These are phyloP conservation scores for Gandaritis pyraliata DNA, from an alignment of 2,888 invertebrate genomes.

Conservation along the genomic window DNA sequence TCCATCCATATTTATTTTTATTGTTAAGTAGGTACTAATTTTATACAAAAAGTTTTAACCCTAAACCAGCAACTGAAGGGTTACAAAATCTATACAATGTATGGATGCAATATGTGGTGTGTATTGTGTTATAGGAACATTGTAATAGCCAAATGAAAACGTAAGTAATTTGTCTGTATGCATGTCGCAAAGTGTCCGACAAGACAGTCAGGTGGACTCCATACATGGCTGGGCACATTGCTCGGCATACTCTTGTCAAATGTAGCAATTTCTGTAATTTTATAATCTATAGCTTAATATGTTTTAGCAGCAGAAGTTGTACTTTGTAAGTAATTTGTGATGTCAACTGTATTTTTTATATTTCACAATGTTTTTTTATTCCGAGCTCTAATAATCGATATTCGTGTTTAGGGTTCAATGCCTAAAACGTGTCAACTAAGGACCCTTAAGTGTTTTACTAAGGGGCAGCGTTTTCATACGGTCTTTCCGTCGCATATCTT, in stretches of 20 bases:
- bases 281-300: constrained; percentile 12
- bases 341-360: not conserved
- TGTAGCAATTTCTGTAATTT: constrained; percentile 26
- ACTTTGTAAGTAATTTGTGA: constrained; percentile 5
- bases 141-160: constrained; percentile 14
- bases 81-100: too few relatives aligned
- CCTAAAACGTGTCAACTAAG: too few relatives aligned
- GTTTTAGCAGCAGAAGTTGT: not conserved
- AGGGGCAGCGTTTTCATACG: too few relatives aligned
- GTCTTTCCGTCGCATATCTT: too few relatives aligned
- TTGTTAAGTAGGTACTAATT: too few relatives aligned
- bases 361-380: not conserved
- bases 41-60: too few relatives aligned
- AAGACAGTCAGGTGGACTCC: constrained; percentile 28
- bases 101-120: too few relatives aligned
- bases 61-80: too few relatives aligned
- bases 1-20: too few relatives aligned
- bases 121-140: too few relatives aligned
- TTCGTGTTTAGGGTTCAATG: not conserved
- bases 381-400: not conserved
- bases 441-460: too few relatives aligned
- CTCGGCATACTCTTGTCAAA: constrained; percentile 17
- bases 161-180: constrained; percentile 25
- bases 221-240: constrained; percentile 17
- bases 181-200: constrained; percentile 25